Evolutionary conservation across 23 tunicate genomes (phyloP), one percentile per base, ranked within the genome.

Genomic region (Pegea sp.): DNA sequence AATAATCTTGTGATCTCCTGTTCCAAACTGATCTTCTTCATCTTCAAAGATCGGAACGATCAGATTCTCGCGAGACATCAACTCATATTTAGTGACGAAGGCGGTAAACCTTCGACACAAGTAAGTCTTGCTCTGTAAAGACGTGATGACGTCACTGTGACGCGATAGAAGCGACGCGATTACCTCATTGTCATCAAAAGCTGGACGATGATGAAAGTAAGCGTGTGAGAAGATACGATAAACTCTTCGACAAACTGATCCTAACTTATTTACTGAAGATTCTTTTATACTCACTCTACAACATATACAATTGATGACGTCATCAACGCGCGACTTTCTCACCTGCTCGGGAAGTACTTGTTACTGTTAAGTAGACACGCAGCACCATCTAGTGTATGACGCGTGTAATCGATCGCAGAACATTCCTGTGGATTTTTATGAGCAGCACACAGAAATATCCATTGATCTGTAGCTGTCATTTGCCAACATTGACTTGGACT

Each of bases 381-480:
- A 44, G 98, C 98, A 7, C 98, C 98, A 71, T 89, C 98, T 20
- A 89, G 53, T 44, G 98, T 89, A 46, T 89, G 98, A 23, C 98
- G 38, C 16, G 98, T 89, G 65, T 89, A 89, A 44, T 89, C 98
- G 31, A 89, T 89, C 21, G 98, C 98, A 21, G 98, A 81, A 50
- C 98, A 89, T 66, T 77, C 98, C 59, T 89, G 68, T 3, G 98
- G 98, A n/a, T 90, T 69, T 66, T 89, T 89, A 49, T 89, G 98
- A 25, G 91, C 98, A 21, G 98, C 98, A 62, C 98, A 89, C 16
- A 89, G 69, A 66, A 89, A 89, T 55, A 89, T 77, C 98, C 98
- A 89, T 26, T 89, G 98, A n/a, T 79, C 91, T 4, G 98, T 89
- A 2, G 98, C 98, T 22, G 98, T 89, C 98, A 89, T 89, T 54